Conservation (phyloP, 1,140 invertebrate species). For the Melipona quadrifasciata region DNA sequence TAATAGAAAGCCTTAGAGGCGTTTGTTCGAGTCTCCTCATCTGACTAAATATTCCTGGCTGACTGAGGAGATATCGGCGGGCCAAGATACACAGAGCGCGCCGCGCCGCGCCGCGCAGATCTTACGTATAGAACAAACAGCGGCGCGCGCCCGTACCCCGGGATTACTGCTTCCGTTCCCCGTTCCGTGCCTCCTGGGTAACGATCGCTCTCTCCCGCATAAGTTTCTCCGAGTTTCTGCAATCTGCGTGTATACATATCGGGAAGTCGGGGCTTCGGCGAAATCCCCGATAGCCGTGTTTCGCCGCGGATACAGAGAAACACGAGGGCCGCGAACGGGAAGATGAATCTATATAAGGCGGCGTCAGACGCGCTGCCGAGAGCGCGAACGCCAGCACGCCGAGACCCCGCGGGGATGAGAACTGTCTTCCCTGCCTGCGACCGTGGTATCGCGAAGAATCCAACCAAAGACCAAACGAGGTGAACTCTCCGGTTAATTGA, state of each 20-base stretch:
- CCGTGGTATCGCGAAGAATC: conserved; percentile 55
- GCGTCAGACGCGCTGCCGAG: not conserved
- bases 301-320: conserved; percentile 20
- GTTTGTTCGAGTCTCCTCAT: conserved; percentile 82
- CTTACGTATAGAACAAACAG: conserved; percentile 79
- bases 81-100: conserved; percentile 77
- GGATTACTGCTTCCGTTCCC: conserved; percentile 67
- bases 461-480: conserved; percentile 33
- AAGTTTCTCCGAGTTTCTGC: conserved; percentile 70
- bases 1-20: conserved; percentile 83
- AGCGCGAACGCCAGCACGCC: not conserved
- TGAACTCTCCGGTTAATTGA: conserved; percentile 66
- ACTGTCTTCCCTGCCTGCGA: not conserved
- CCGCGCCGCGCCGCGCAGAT: conserved; percentile 66
- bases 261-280: conserved; percentile 57
- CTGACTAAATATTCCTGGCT: conserved; percentile 81
- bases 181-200: conserved; percentile 56
- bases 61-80: conserved; percentile 77
- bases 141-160: conserved; percentile 51
- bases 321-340: not conserved
- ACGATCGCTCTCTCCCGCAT: conserved; percentile 63
- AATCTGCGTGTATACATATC: conserved; percentile 70
- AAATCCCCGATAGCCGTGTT: conserved; percentile 63
- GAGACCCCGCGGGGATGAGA: not conserved
- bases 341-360: conserved; percentile 19